Conservation (phyloP, 2,113 vertebrate species). For the Elephantulus edwardii region DNA sequence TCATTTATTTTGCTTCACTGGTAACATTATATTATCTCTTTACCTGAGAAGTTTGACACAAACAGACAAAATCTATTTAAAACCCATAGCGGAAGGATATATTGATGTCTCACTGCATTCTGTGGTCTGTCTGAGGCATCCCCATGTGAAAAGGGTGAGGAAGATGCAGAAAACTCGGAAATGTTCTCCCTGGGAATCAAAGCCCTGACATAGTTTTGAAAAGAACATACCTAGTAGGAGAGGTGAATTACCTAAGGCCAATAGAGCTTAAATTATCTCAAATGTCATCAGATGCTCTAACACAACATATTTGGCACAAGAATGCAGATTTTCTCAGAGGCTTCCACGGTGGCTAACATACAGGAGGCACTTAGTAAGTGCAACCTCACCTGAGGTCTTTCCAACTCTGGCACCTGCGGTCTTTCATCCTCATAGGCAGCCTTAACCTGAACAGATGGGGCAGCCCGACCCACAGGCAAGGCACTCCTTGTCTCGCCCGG, state of each 20-base stretch:
- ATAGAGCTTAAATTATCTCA: background rate
- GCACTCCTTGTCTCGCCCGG: background rate
- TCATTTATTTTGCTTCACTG: constrained; percentile 20
- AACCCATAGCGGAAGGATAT: background rate
- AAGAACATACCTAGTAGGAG: background rate
- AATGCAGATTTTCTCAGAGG: background rate
- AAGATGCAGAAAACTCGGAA: background rate
- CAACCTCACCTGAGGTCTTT: background rate
- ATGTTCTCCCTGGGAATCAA: background rate
- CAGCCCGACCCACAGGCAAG: background rate
- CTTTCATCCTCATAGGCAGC: background rate
- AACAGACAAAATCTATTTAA: constrained; percentile 9
- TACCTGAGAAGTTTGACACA: background rate
- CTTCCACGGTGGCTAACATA: background rate
- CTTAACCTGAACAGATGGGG: background rate
- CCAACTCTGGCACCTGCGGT: background rate
- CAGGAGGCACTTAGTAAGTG: background rate
- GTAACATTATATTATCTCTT: background rate
- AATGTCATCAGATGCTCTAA: background rate
- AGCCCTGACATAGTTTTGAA: background rate
- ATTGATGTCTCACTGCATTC: background rate
- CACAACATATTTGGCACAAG: background rate
- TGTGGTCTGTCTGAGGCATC: background rate
- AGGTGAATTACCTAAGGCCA: background rate
- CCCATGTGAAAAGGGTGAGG: background rate